A percentile compares a stretch with the other conserved stretches of the same genome.
phyloP scores from a whole-genome alignment of 2,113 vertebrate genomes.

The Pithys albifrons region DNA sequence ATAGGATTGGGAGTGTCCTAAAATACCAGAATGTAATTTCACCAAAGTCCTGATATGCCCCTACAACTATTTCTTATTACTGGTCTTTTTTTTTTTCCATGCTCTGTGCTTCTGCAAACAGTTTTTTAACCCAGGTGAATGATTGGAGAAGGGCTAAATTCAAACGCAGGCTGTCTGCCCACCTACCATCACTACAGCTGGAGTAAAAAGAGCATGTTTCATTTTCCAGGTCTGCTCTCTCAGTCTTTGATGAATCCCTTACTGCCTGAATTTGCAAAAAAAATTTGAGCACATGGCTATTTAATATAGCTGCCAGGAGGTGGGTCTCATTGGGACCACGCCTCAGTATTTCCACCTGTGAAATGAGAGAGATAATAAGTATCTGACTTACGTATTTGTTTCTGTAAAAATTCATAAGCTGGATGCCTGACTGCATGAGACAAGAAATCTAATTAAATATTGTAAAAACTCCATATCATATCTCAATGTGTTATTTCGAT shows the following conservation, averaged over 20 bases:
- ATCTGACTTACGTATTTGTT: background rate
- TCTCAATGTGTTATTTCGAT: background rate
- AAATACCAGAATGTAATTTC: constrained; percentile 6
- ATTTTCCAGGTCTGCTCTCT: background rate
- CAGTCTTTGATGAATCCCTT: background rate
- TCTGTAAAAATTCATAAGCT: background rate
- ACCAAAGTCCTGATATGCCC: background rate
- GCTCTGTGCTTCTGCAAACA: background rate
- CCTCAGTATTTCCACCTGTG: constrained; percentile 23
- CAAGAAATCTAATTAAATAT: background rate
- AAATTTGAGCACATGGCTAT: background rate
- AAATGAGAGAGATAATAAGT: background rate
- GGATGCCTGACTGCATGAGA: background rate
- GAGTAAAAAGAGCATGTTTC: background rate
- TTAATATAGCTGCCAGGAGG: background rate
- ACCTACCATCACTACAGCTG: background rate
- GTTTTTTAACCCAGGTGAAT: background rate
- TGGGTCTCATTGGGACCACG: background rate
- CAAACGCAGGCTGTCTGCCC: background rate
- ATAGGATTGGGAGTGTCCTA: background rate
- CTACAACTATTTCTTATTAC: constrained; percentile 14
- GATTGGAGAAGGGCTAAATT: background rate
- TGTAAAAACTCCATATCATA: background rate
- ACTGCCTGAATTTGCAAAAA: background rate
- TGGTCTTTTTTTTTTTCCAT: background rate